Evolutionary conservation across 2,797 vertebrate genomes (phyloP), one percentile per base, ranked within the genome.

Genomic region (Labroides dimidiatus): DNA sequence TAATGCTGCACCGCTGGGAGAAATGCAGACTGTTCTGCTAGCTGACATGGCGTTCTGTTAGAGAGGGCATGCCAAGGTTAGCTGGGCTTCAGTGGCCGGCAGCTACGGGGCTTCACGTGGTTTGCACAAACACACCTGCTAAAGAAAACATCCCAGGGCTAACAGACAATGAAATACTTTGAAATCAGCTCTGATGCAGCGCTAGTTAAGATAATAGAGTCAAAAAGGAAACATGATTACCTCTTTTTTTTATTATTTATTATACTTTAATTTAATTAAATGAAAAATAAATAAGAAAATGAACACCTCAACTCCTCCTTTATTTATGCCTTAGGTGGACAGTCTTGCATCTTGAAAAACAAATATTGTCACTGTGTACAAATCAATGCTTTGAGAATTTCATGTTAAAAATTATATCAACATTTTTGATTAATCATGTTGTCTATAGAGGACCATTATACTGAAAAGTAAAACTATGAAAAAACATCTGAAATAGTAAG

Each of bases 21-120:
- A 66, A 72, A 64, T 24, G 16, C 48, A 62, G 42, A 23, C 15
- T 63, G 50, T 60, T 72, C 71, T 65, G 49, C 60, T 48, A 80
- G 78, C 82, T 89, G 83, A 90, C 60, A 43, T 23, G 43, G 75
- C 82, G 17, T 63, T 83, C 55, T 82, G 42, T 44, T 41, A 54
- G 54, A 73, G 53, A 51, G 62, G 60, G 51, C 54, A 51, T 43
- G 51, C 64, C 80, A 70, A 83, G 83, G 87, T 87, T 81, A 85
- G 87, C 60, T 51, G 58, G 69, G 51, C 51, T 76, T 67, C 10
- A 15, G 20, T 50, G 30, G 63, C 78, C 58, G 65, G 68, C 70
- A 74, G 69, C 74, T 65, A 4, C 61, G 37, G 68, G 69, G 52
- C 53, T 59, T 74, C 16, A 75, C 39, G 42, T 71, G 49, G 33